Percentiles rank a stretch among this genome's conserved stretches.
phyloP scores from a whole-genome alignment of 1,140 invertebrate genomes.

The Drosophila murphyi region DNA sequence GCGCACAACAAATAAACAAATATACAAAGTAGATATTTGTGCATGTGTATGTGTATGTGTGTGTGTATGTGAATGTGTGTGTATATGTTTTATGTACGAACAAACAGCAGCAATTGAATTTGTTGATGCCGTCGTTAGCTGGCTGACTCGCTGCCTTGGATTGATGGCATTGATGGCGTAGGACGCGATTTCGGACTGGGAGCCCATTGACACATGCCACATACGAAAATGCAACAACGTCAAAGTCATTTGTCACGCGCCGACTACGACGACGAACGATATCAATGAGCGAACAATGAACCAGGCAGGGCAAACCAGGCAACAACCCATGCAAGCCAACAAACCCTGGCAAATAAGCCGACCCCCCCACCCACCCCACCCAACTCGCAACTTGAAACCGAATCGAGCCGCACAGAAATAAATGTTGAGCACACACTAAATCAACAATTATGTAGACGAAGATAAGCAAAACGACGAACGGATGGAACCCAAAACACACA shows the following conservation, averaged over 20 bases:
- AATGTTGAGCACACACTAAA: constrained; percentile 81
- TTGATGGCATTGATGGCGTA: constrained; percentile 63
- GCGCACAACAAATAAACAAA: constrained; percentile 57
- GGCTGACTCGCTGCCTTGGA: constrained; percentile 49
- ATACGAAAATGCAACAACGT: constrained; percentile 77
- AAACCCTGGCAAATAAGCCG: constrained; percentile 56
- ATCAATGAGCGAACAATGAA: constrained; percentile 80
- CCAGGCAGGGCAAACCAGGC: constrained; percentile 37
- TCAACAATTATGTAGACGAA: constrained; percentile 72
- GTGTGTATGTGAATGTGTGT: constrained; percentile 32
- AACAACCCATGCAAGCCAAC: neutral
- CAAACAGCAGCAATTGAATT: constrained; percentile 77
- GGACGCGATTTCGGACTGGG: constrained; percentile 45
- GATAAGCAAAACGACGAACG: constrained; percentile 59
- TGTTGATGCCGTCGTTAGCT: constrained; percentile 53
- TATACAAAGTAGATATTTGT: constrained; percentile 8
- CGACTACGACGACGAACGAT: constrained; percentile 52
- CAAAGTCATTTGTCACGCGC: constrained; percentile 82
- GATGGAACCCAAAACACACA: constrained; percentile 9
- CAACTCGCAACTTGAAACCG: constrained; percentile 9
- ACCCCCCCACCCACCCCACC: neutral
- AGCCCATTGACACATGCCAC: constrained; percentile 57
- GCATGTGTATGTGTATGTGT: neutral
- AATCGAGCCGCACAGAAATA: constrained; percentile 60
- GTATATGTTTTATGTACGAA: constrained; percentile 52